Evolutionary conservation across 2,113 vertebrate genomes (phyloP), one percentile per base, ranked within the genome.

Genomic region (Pogona vitticeps): DNA sequence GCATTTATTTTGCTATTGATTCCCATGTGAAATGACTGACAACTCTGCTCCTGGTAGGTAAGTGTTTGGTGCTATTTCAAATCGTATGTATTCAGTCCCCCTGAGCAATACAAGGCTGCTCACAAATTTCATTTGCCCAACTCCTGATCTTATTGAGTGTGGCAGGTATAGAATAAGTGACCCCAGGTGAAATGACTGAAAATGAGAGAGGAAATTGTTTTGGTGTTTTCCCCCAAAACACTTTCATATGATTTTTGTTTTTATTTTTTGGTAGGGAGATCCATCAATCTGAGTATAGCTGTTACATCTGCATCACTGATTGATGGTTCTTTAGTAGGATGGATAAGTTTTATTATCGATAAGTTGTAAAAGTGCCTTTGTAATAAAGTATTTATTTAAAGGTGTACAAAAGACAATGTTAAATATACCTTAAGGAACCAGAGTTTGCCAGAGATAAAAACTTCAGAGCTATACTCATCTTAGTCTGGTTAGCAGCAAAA

Each of bases 1-100:
- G 58, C 40, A 58, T 79, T 83, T 83, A 89, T 86, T 83, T 86
- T 83, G 67, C 67, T 89, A 79, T 79, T 75, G 88, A 86, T 83
- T 79, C 67, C 75, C 82, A 79, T 56, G 36, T 83, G 75, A 40
- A 83, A 82, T 65, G 59, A 78, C 67, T 86, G 75, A 83, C 75
- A 83, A 65, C 67, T 83, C 68, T 73, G 73, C 33, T 76, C 67
- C 82, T 20, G 21, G 58, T 65, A 83, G 75, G 42, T 83, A 83
- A 86, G 76, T 42, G 82, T 79, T 79, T 86, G 61, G 18, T 81
- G 23, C 31, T 70, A 20, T 58, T 88, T 89, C 36, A 70, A 82
- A 76, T 76, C 36, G 76, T 83, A 70, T 78, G 65, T 56, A 82
- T 89, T 72, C 46, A 77, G 80, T 86, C 81, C 73, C 73, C 67